Evolutionary conservation across 2,888 invertebrate genomes (phyloP), one percentile per base, ranked within the genome.

Genomic region (Operophtera brumata): DNA sequence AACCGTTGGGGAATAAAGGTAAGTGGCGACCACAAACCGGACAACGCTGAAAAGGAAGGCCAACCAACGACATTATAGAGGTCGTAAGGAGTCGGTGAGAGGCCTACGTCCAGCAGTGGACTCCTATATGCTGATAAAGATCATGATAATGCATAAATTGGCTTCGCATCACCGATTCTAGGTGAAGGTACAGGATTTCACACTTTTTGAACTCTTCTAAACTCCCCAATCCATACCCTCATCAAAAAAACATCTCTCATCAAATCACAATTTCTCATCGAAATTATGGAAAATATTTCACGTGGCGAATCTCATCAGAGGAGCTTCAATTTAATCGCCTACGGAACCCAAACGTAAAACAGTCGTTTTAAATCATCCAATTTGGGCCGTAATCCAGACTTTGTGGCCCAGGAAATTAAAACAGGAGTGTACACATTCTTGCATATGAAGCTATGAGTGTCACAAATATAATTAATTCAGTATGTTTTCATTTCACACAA

Each of bases 311-410:
- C 48, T 41, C 52, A 57, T 57, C 47, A 51, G 43, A 28, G 11
- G 28, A 34, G 57, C 52, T 52, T 57, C 43, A 37, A 52, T 46
- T 57, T 49, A 57, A 52, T 57, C 50, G 55, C 32, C 43, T 36
- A 50, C 46, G 42, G 50, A 50, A 47, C 56, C 47, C 50, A 13
- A 57, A 52, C 40, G 10, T 45, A 37, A 64, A 65, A 64, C 55
- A 67, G 48, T 14, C 57, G 32, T 69, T 69, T 69, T 65, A 70
- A 73, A 73, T 73, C 67, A 67, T 71, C 71, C 74, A 75, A 75
- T 76, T 74, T 69, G 61, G 47, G 46, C 42, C 45, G 64, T 73
- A 73, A 76, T 73, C 72, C 73, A 36, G 65, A 71, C 73, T 64
- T 68, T 43, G n/a, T n/a, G 59, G 43, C 41, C 36, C 59, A 62